Evolutionary conservation across 1,140 invertebrate species (phyloP).

Genomic region (Homalodisca vitripennis): DNA sequence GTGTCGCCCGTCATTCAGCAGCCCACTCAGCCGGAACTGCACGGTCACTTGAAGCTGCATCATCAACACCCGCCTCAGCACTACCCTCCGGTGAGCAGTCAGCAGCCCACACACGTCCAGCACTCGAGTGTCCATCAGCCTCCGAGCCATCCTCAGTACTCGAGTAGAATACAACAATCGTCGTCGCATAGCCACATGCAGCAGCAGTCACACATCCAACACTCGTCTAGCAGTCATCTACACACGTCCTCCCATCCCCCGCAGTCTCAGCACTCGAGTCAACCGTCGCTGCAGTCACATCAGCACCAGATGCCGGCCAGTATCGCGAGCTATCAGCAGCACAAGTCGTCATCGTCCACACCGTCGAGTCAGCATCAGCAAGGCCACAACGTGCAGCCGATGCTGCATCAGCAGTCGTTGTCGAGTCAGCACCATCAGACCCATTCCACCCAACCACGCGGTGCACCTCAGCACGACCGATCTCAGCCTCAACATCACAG

Average conservation of each 20-base stretch:
- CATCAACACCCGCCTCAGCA: background rate
- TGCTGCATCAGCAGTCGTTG: background rate
- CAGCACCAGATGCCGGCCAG: background rate
- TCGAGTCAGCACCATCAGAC: background rate
- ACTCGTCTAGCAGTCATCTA: background rate
- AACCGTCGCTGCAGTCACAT: background rate
- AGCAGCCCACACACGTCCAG: background rate
- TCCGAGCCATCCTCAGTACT: background rate
- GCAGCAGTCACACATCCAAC: background rate
- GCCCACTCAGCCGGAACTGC: background rate
- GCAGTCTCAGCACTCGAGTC: background rate
- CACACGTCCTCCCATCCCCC: background rate
- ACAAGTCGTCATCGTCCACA: background rate
- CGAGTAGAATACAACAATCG: background rate
- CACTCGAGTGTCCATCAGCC: background rate
- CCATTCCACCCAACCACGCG: no score
- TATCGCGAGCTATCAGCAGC: background rate
- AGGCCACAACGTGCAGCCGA: no score
- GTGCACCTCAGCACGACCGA: background rate
- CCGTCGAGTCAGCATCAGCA: background rate
- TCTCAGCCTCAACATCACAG: background rate
- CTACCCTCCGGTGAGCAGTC: background rate
- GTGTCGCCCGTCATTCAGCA: slow-evolving; percentile 16
- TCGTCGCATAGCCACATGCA: no score
- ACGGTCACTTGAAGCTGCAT: background rate